Conservation (phyloP, 2,113 vertebrate species). For the Neofelis nebulosa region DNA sequence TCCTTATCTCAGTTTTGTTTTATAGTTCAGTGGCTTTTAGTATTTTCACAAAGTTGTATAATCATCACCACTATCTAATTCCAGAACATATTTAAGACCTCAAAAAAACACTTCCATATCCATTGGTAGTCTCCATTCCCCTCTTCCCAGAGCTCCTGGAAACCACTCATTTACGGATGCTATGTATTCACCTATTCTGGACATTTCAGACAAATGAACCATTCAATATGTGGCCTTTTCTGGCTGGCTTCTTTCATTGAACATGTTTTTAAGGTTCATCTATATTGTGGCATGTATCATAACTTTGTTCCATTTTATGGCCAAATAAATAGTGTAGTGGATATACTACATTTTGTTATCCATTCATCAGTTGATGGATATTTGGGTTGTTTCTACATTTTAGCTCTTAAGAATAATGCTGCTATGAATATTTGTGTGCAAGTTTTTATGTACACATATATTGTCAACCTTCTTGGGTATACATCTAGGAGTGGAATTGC, state of each 20-base stretch:
- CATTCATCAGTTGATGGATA: background rate
- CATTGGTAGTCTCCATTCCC: background rate
- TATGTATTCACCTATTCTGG: background rate
- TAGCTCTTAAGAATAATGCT: background rate
- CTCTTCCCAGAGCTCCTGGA: background rate
- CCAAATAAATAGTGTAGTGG: background rate
- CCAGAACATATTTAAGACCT: conserved; percentile 1
- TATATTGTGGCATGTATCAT: background rate
- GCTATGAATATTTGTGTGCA: background rate
- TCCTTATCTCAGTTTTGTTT: background rate
- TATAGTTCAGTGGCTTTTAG: background rate
- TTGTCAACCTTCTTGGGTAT: background rate
- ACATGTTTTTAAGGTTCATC: background rate
- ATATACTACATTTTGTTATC: background rate
- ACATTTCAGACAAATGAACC: background rate
- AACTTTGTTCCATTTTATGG: background rate
- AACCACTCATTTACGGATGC: background rate
- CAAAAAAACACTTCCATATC: background rate
- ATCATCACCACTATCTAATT: background rate
- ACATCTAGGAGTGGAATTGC: background rate
- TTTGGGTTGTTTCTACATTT: background rate
- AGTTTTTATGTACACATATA: background rate
- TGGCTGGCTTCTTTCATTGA: background rate
- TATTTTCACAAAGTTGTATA: background rate
- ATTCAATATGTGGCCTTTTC: background rate